A percentile compares a stretch with the other conserved stretches of the same genome.
These are phyloP conservation scores for Schizaphis graminum DNA, from an alignment of 2,888 invertebrate species.

Conservation along the genomic window DNA sequence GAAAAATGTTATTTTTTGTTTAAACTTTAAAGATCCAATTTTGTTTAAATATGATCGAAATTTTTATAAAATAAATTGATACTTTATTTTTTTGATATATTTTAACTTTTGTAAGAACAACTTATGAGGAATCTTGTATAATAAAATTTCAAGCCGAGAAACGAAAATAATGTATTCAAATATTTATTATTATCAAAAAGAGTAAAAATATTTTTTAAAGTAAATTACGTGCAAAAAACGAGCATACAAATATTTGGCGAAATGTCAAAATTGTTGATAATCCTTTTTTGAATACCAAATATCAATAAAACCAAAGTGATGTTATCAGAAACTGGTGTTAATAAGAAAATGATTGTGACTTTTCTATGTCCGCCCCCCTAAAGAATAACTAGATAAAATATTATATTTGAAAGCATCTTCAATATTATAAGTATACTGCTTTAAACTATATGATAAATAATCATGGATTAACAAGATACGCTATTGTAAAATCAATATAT, in stretches of 20 bases:
- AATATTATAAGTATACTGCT: background rate
- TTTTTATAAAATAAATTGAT: background rate
- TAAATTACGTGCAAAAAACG: background rate
- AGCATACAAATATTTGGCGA: background rate
- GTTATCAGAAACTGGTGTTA: background rate
- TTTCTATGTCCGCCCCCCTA: background rate
- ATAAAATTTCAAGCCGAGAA: background rate
- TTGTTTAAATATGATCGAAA: background rate
- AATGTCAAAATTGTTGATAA: background rate
- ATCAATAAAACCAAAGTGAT: background rate
- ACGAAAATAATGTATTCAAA: background rate
- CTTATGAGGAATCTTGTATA: background rate
- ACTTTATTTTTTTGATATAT: background rate
- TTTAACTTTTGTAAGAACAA: background rate
- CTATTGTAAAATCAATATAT: background rate
- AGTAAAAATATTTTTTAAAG: background rate
- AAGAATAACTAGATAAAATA: background rate
- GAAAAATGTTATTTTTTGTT: background rate
- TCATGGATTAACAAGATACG: background rate
- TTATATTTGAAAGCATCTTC: background rate
- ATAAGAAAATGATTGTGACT: background rate
- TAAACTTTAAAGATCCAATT: background rate
- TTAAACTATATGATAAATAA: background rate
- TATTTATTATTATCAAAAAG: background rate
- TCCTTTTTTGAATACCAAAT: background rate